A percentile compares a stretch with the other conserved stretches of the same genome.
Evolutionary conservation across 2,888 invertebrate species (phyloP).

Genomic region (Tenthredo notha): DNA sequence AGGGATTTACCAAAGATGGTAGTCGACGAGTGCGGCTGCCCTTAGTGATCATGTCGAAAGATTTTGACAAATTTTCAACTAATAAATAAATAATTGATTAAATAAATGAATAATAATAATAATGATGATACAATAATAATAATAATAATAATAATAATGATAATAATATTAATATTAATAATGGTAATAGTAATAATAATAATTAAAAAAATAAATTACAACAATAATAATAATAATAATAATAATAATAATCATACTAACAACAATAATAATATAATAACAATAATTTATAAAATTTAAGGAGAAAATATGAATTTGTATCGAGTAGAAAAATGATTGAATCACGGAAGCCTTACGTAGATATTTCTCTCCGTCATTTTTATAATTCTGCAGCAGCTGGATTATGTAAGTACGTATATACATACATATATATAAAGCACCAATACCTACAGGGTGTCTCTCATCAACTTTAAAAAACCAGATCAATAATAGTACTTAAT

Average conservation of each 20-base stretch:
- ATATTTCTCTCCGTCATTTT: constrained; percentile 46
- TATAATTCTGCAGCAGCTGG: constrained; percentile 42
- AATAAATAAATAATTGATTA: constrained; percentile 4
- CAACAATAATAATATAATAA: constrained; percentile 14
- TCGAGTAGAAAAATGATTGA: constrained; percentile 30
- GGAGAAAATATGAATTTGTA: constrained; percentile 21
- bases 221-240: neutral
- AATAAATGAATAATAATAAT: constrained; percentile 3
- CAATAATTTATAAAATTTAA: constrained; percentile 46
- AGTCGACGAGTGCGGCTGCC: constrained; percentile 97
- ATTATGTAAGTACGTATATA: constrained; percentile 30
- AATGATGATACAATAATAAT: neutral
- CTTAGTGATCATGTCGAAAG: constrained; percentile 79
- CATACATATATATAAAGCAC: constrained; percentile 22
- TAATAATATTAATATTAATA: neutral
- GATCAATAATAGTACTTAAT: constrained; percentile 27
- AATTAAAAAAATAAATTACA: neutral
- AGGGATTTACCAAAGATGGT: constrained; percentile 97
- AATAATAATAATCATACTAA: neutral
- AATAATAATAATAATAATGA: neutral
- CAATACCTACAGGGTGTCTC: constrained; percentile 42
- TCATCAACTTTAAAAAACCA: constrained; percentile 16
- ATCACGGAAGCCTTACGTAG: constrained; percentile 51
- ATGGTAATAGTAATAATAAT: neutral
- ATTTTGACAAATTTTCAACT: constrained; percentile 25